Evolutionary conservation across 2,888 invertebrate species (phyloP).

Genomic region (Apoderus coryli): DNA sequence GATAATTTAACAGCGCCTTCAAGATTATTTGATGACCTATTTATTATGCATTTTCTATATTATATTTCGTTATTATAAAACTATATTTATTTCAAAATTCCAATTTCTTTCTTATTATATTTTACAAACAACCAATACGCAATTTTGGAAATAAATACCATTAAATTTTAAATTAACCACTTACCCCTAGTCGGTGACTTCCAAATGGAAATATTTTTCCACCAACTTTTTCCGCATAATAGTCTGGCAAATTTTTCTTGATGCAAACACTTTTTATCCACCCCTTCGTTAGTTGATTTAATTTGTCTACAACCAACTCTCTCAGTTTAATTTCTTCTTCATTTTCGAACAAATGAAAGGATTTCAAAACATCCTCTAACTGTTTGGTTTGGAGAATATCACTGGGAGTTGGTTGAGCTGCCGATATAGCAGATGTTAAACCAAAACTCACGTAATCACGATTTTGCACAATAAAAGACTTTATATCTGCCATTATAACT

Average conservation of each 20-base stretch:
- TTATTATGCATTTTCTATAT: no score
- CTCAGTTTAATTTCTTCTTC: slow-evolving; percentile 83
- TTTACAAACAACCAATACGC: no score
- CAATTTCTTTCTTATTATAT: no score
- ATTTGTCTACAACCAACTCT: slow-evolving; percentile 67
- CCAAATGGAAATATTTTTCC: slow-evolving; percentile 99
- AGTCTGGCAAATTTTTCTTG: slow-evolving; percentile 82
- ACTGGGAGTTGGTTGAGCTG: slow-evolving; percentile 66
- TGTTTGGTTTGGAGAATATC: slow-evolving; percentile 64
- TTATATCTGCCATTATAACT: no score
- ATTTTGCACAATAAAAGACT: no score
- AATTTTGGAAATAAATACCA: not conserved
- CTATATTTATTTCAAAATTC: no score
- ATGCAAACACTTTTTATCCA: slow-evolving; percentile 89
- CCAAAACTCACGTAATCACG: no score
- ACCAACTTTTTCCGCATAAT: slow-evolving; percentile 79
- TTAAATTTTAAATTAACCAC: no score
- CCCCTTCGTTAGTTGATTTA: slow-evolving; percentile 81
- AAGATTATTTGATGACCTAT: no score
- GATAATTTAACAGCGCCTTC: no score
- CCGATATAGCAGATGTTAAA: slow-evolving; percentile 89
- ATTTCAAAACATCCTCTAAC: slow-evolving; percentile 62
- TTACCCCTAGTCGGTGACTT: slow-evolving; percentile 81
- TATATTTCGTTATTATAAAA: no score
- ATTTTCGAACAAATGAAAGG: slow-evolving; percentile 80